These are phyloP conservation scores for Tipula vernalis DNA, from an alignment of 2,888 invertebrate genomes.

Conservation along the genomic window DNA sequence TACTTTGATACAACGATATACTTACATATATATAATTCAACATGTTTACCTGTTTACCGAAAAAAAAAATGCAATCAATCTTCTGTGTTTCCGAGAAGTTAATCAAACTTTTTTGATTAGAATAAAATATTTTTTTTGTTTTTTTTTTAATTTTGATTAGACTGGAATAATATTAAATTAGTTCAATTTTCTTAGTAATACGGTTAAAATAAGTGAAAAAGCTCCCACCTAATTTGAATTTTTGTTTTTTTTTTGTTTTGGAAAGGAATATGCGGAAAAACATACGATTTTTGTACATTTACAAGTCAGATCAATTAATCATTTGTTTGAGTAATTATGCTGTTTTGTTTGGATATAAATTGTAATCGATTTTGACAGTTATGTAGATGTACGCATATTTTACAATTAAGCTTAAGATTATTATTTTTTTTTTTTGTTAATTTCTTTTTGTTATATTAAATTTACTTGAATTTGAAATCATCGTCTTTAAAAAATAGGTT, in stretches of 20 bases:
- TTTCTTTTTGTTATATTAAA: too few species aligned
- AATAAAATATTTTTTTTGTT: not conserved
- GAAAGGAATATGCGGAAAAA: not conserved
- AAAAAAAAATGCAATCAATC: not conserved
- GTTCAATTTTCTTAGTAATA: not conserved
- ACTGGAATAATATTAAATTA: not conserved
- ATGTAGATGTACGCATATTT: not conserved
- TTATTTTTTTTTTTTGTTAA: too few species aligned
- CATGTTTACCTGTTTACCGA: not conserved
- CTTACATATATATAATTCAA: not conserved
- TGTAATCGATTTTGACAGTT: not conserved
- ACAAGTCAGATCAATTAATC: not conserved
- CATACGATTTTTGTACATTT: not conserved
- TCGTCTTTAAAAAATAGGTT: too few species aligned
- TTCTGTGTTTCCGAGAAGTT: not conserved
- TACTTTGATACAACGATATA: not conserved
- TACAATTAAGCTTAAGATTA: not conserved
- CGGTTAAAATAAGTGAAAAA: not conserved
- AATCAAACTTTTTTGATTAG: not conserved
- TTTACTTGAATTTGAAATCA: too few species aligned
- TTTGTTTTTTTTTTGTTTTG: not conserved
- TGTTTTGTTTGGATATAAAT: not conserved
- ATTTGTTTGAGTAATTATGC: not conserved
- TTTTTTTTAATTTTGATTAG: not conserved
- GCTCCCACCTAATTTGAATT: not conserved